phyloP scores from a whole-genome alignment of 2,113 vertebrate genomes.

The Mus musculus region DNA sequence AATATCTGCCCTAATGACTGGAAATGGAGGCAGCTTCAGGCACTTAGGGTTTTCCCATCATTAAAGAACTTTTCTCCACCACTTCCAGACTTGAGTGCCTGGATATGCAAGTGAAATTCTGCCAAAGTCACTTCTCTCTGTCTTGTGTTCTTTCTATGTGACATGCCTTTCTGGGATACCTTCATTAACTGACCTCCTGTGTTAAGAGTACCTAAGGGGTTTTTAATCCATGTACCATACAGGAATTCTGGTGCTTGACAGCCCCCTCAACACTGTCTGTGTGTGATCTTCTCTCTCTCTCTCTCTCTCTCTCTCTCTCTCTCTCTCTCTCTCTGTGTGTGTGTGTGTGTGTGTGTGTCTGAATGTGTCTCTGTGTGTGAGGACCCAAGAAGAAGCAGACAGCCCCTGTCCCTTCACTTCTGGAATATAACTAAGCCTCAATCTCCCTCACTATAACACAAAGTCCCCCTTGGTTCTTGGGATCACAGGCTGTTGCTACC shows the following conservation, averaged over 20 bases:
- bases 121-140: slow-evolving; percentile 2
- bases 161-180: neutral
- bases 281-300: too few species aligned
- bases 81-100: neutral
- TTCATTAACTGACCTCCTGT: neutral
- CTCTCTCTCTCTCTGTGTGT: neutral
- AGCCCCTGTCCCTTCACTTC: neutral
- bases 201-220: neutral
- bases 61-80: slow-evolving; percentile 25
- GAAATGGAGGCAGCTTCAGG: slow-evolving; percentile 63
- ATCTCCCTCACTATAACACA: neutral
- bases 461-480: neutral
- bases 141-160: neutral
- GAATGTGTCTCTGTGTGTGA: neutral
- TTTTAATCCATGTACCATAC: neutral
- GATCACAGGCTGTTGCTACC: neutral
- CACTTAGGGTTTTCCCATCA: slow-evolving; percentile 72
- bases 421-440: neutral
- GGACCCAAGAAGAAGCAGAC: neutral
- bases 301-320: too few species aligned
- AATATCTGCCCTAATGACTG: slow-evolving; percentile 76
- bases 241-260: neutral
- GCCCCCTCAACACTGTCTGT: neutral
- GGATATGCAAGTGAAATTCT: slow-evolving; percentile 14
- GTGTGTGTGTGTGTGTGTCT: neutral